A percentile compares a stretch with the other conserved stretches of the same genome.
Evolutionary conservation across 2,888 invertebrate species (phyloP).

Genomic region (Salpingus planirostris): DNA sequence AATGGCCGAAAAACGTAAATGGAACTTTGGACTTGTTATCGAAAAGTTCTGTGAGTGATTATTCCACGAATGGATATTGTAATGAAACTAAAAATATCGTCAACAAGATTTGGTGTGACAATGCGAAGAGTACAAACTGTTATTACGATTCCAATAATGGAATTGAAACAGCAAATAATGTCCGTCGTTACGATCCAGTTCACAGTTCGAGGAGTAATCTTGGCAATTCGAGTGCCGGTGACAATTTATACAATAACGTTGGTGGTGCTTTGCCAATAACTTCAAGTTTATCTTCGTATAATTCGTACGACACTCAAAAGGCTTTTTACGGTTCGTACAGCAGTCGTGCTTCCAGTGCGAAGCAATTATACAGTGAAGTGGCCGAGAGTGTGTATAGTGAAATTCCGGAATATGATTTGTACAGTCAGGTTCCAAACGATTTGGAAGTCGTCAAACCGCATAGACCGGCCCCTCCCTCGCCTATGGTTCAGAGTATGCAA

Average conservation of each 20-base stretch:
- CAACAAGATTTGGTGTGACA: constrained; percentile 47
- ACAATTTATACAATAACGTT: constrained; percentile 11
- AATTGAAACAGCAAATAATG: constrained; percentile 24
- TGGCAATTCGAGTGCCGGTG: constrained; percentile 2
- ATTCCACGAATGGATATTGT: too few species aligned
- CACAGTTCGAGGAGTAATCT: constrained; percentile 19
- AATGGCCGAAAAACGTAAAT: constrained; percentile 38
- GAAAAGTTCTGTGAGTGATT: too few species aligned
- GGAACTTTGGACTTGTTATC: too few species aligned
- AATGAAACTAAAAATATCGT: constrained; percentile 39
- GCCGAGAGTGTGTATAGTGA: constrained; percentile 33
- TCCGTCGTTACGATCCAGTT: constrained; percentile 31
- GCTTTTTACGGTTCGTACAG: constrained; percentile 20
- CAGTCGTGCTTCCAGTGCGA: constrained; percentile 6
- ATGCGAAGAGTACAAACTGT: too few species aligned
- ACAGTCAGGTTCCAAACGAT: constrained; percentile 34
- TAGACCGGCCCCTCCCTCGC: constrained; percentile 39
- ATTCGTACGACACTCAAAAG: constrained; percentile 18
- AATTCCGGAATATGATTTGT: constrained; percentile 37
- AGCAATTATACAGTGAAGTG: constrained; percentile 32
- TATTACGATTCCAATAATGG: too few species aligned
- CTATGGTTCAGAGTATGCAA: constrained; percentile 38
- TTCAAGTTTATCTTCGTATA: too few species aligned
- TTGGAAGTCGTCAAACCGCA: constrained; percentile 37
- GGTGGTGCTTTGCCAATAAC: too few species aligned